A percentile compares a stretch with the other conserved stretches of the same genome.
Conservation (phyloP, 2,888 invertebrate species). For the Sympetrum striolatum region DNA sequence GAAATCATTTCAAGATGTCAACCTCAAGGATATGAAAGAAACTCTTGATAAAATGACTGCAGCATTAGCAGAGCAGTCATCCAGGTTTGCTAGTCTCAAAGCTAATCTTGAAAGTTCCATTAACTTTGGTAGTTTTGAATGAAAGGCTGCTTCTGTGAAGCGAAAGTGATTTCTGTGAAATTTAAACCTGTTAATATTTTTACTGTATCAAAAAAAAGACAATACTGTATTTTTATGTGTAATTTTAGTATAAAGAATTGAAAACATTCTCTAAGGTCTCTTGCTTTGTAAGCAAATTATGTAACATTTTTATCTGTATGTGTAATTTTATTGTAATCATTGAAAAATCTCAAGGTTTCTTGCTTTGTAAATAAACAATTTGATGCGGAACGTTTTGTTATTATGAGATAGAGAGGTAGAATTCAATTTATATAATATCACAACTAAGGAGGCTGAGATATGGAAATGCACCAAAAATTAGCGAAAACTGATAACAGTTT, state of each 20-base stretch:
- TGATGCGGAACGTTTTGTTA: too few species aligned
- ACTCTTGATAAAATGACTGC: neutral
- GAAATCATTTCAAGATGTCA: neutral
- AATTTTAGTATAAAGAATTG: too few species aligned
- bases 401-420: too few species aligned
- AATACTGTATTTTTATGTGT: too few species aligned
- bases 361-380: too few species aligned
- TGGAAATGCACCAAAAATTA: too few species aligned
- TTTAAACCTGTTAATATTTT: neutral
- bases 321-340: neutral
- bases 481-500: too few species aligned
- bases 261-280: neutral
- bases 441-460: too few species aligned
- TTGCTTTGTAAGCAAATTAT: neutral
- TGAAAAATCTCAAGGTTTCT: too few species aligned
- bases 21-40: neutral
- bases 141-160: neutral
- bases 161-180: neutral
- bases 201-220: neutral
- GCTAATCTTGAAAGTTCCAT: neutral
- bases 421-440: too few species aligned
- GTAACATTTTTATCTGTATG: neutral
- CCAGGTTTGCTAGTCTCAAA: neutral
- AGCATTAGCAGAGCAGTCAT: neutral
- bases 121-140: neutral